These are phyloP conservation scores for Drymodes brunneopygia DNA, from an alignment of 2,113 vertebrate species.

Conservation along the genomic window DNA sequence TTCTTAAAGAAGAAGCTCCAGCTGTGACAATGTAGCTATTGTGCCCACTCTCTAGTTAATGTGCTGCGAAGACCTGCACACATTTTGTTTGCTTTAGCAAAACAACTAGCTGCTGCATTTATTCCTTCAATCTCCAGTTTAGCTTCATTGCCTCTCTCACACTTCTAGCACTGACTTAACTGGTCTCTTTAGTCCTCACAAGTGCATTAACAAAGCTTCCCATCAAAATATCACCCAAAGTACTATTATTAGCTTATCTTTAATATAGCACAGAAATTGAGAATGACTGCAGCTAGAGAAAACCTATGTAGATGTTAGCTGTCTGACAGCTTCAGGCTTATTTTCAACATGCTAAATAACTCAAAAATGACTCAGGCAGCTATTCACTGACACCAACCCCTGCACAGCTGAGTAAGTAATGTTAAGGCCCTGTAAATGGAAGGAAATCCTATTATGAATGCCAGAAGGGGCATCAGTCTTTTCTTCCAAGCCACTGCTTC, in stretches of 20 bases:
- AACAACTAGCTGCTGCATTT: background rate
- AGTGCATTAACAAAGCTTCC: background rate
- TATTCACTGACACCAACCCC: conserved; percentile 25
- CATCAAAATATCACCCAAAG: background rate
- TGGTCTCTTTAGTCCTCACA: background rate
- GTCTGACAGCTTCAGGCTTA: conserved; percentile 29
- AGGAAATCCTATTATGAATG: conserved; percentile 56
- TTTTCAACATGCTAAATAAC: conserved; percentile 34
- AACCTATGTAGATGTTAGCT: background rate
- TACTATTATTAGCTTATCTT: conserved; percentile 21
- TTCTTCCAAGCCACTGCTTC: conserved; percentile 47
- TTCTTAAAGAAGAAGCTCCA: background rate
- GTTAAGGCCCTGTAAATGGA: conserved; percentile 35
- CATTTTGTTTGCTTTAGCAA: background rate
- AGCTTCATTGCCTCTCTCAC: background rate
- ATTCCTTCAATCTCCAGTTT: background rate
- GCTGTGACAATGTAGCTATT: background rate
- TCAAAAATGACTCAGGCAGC: conserved; percentile 33
- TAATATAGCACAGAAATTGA: conserved; percentile 11
- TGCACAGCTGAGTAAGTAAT: conserved; percentile 41
- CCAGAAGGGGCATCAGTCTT: conserved; percentile 26
- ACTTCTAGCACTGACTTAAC: background rate
- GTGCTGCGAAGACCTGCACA: background rate
- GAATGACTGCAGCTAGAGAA: background rate
- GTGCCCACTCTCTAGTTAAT: background rate